phyloP scores from a whole-genome alignment of 2,888 invertebrate species.

The Mechanitis messenoides region DNA sequence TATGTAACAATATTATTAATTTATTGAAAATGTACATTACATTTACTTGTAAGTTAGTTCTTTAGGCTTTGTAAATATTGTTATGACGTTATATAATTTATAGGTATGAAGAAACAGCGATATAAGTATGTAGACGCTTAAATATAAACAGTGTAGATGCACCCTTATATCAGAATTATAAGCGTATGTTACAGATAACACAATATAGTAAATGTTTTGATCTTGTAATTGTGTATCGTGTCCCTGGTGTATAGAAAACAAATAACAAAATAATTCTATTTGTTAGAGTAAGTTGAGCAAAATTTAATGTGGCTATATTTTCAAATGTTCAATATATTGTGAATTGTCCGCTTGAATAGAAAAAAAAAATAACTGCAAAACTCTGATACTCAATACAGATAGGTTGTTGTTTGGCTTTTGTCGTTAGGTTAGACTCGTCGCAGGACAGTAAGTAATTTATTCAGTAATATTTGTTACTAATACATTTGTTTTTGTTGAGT shows the following conservation, averaged over 20 bases:
- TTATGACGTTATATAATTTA: constrained; percentile 77
- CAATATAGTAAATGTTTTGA: constrained; percentile 64
- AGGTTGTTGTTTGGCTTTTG: constrained; percentile 60
- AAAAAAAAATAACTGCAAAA: constrained; percentile 32
- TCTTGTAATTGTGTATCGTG: constrained; percentile 68
- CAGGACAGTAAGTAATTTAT: constrained; percentile 55
- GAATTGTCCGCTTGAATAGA: constrained; percentile 22
- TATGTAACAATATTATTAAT: constrained; percentile 73
- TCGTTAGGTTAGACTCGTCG: constrained; percentile 69
- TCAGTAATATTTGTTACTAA: constrained; percentile 64
- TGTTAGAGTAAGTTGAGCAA: constrained; percentile 27
- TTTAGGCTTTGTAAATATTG: constrained; percentile 77
- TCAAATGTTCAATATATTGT: constrained; percentile 25
- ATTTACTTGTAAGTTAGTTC: constrained; percentile 72
- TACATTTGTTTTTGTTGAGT: constrained; percentile 74
- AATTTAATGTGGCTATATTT: constrained; percentile 29
- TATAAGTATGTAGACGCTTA: constrained; percentile 68
- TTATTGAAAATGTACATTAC: constrained; percentile 74
- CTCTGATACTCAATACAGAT: constrained; percentile 44
- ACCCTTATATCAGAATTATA: constrained; percentile 53
- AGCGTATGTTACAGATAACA: constrained; percentile 60
- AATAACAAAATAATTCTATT: constrained; percentile 26
- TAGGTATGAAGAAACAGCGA: constrained; percentile 63
- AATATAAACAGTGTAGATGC: constrained; percentile 62
- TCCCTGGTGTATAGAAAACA: constrained; percentile 38